These are phyloP conservation scores for Melanostoma scalare DNA, from an alignment of 2,888 invertebrate species.

Conservation along the genomic window DNA sequence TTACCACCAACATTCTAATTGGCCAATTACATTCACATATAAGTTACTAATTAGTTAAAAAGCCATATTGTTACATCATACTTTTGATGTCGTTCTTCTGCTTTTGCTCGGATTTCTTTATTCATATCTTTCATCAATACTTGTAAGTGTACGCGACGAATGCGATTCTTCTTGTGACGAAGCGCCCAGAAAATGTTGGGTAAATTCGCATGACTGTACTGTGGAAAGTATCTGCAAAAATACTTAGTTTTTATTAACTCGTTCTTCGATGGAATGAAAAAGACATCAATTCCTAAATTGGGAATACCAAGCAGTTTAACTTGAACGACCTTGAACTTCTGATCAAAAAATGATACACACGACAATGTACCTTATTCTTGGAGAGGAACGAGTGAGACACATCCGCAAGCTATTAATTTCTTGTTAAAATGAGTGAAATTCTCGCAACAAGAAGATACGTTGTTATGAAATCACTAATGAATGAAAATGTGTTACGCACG, in stretches of 20 bases:
- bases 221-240: slow-evolving; percentile 17
- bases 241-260: neutral
- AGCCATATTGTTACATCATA: slow-evolving; percentile 43
- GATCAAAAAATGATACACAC: slow-evolving; percentile 15
- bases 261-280: slow-evolving; percentile 34
- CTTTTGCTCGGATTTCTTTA: slow-evolving; percentile 7
- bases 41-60: slow-evolving; percentile 29
- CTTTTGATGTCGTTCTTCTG: neutral
- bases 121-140: neutral
- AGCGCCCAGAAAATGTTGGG: slow-evolving; percentile 24
- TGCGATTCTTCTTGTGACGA: slow-evolving; percentile 16
- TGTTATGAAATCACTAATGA: slow-evolving; percentile 41
- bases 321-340: slow-evolving; percentile 54
- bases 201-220: slow-evolving; percentile 22
- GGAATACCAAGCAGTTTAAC: slow-evolving; percentile 34
- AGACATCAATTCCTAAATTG: slow-evolving; percentile 19
- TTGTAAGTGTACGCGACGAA: slow-evolving; percentile 6
- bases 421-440: slow-evolving; percentile 6
- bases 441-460: slow-evolving; percentile 1
- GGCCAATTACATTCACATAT: slow-evolving; percentile 5
- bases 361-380: slow-evolving; percentile 16
- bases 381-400: slow-evolving; percentile 28
- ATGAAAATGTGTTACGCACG: slow-evolving; percentile 17
- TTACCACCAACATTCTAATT: slow-evolving; percentile 36
- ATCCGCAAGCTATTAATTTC: slow-evolving; percentile 23